Evolutionary conservation across 2,888 invertebrate species (phyloP), one percentile per base, ranked within the genome.

Genomic region (Plutella xylostella): DNA sequence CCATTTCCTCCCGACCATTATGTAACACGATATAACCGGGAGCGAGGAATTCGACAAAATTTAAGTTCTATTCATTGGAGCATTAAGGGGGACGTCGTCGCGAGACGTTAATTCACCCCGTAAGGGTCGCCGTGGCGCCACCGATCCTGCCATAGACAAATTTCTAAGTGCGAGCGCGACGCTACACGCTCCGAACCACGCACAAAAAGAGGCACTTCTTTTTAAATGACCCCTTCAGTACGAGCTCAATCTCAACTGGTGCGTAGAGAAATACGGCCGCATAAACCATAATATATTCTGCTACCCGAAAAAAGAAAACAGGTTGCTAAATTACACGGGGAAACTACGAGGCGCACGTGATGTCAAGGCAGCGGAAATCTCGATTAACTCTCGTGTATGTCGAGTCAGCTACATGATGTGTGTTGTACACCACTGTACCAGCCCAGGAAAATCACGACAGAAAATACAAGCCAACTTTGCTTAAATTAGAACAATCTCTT

Each of bases 91-190:
- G 74, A 45, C 43, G 45, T 70, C 50, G 63, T 25, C 48, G 66
- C 61, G 68, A 68, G 62, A 61, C 65, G 77, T 79, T 79, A 80
- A 80, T 79, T 79, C 79, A 69, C 74, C 80, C 77, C 71, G 76
- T 79, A 79, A 80, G 83, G 82, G 82, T 74, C 78, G 73, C 62
- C 60, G 49, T 74, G 83, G 83, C 83, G 83, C 82, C 83, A 63
- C 53, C 49, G 64, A 73, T 82, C 80, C 76, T 78, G 70, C 75
- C 77, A 78, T 79, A 74, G 72, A 78, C 76, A 72, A 79, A 77
- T 72, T 73, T 77, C 74, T 77, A 72, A 76, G 73, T 75, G 72
- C 67, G 46, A 22, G 25, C 30, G 69, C 62, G 61, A 42, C 43
- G 28, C 28, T 3, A 12, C 28, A 12, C 28, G 28, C 28, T 4